Conservation (phyloP, 2,888 invertebrate species). For the Sabellastarte sp. region DNA sequence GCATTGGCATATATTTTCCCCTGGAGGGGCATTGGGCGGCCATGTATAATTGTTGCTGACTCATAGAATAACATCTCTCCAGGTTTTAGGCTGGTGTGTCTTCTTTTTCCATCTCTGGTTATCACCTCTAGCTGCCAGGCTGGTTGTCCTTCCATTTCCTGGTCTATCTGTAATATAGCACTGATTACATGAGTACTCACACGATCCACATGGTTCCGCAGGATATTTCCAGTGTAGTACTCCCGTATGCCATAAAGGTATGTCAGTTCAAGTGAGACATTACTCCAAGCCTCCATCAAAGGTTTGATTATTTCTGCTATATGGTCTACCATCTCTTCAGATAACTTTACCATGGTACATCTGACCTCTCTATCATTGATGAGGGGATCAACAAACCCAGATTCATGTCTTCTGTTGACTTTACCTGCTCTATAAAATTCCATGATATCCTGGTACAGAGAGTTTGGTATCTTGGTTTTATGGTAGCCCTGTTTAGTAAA, state of each 20-base stretch:
- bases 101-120: not conserved
- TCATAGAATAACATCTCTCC: conserved; percentile 4
- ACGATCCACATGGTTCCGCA: conserved; percentile 6
- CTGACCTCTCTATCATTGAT: conserved; percentile 1
- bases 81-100: not conserved
- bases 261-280: not conserved
- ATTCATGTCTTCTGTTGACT: not conserved
- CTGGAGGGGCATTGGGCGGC: not conserved
- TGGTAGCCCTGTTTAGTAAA: conserved; percentile 1
- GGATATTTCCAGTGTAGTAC: not conserved
- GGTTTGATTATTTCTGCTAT: not conserved
- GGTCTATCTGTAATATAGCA: conserved; percentile 4
- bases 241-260: conserved; percentile 1
- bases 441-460: not conserved
- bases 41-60: not conserved
- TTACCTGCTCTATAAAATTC: not conserved
- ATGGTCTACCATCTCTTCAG: not conserved
- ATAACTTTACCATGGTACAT: not conserved
- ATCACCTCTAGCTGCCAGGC: conserved; percentile 1
- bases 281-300: not conserved
- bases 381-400: not conserved
- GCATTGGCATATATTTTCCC: conserved; percentile 1
- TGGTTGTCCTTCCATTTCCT: not conserved
- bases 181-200: conserved; percentile 1
- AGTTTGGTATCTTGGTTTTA: not conserved